Evolutionary conservation across 2,797 vertebrate genomes (phyloP).

Genomic region (Protosalanx chinensis): DNA sequence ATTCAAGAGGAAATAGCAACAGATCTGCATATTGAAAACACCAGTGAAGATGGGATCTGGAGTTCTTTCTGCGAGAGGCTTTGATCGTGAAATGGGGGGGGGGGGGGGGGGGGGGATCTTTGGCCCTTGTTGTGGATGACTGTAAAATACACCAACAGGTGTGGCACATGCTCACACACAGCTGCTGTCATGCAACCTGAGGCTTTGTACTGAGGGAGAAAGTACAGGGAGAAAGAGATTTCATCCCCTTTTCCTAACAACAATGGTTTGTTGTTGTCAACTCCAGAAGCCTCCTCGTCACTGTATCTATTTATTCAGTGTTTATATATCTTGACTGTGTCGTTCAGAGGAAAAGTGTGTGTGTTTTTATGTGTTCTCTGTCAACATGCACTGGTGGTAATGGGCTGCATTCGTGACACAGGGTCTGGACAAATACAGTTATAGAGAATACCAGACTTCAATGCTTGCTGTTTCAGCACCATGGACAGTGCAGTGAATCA

Average conservation of each 20-base stretch:
- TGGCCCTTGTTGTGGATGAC: slow-evolving; percentile 45
- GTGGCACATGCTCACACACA: slow-evolving; percentile 40
- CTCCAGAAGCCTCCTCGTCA: not conserved
- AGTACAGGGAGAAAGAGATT: slow-evolving; percentile 12
- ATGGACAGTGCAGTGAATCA: not conserved
- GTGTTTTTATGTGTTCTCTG: not conserved
- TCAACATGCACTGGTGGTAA: not conserved
- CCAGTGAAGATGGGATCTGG: slow-evolving; percentile 49
- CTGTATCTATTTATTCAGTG: not conserved
- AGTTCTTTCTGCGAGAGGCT: slow-evolving; percentile 47
- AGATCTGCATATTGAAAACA: slow-evolving; percentile 66
- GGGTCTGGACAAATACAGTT: not conserved
- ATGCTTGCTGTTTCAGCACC: not conserved
- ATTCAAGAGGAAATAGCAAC: slow-evolving; percentile 45
- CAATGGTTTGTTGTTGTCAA: slow-evolving; percentile 26
- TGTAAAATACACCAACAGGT: slow-evolving; percentile 46
- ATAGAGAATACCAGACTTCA: not conserved
- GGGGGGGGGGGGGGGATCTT: slow-evolving; percentile 36
- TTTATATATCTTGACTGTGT: slow-evolving; percentile 3
- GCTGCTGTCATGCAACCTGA: slow-evolving; percentile 44
- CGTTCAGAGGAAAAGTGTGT: not conserved
- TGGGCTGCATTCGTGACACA: not conserved
- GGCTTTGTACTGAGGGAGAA: slow-evolving; percentile 26
- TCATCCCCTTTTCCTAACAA: slow-evolving; percentile 18
- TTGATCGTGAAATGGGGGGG: slow-evolving; percentile 58